These are phyloP conservation scores for Volucella inanis DNA, from an alignment of 2,888 invertebrate species.

Conservation along the genomic window DNA sequence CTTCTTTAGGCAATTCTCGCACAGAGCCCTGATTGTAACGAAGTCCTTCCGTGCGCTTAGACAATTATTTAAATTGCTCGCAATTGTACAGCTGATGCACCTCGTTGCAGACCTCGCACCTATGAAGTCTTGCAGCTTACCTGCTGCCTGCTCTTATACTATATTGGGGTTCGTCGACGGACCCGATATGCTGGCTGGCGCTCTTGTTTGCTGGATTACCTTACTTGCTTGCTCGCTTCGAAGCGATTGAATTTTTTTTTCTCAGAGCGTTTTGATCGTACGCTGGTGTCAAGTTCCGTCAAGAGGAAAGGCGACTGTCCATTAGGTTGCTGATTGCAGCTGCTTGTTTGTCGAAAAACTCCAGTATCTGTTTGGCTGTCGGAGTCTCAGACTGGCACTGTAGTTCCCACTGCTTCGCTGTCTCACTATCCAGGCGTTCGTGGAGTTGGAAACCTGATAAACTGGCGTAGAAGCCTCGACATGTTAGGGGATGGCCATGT, in stretches of 20 bases:
- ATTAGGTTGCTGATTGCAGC: background rate
- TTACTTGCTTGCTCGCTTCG: background rate
- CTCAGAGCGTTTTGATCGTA: background rate
- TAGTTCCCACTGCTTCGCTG: no score
- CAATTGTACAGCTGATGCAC: no score
- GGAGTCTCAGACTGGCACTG: no score
- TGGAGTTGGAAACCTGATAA: no score
- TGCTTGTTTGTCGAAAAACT: background rate
- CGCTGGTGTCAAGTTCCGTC: background rate
- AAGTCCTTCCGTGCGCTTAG: background rate
- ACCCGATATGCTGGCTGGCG: no score
- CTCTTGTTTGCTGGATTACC: no score
- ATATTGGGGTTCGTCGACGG: background rate
- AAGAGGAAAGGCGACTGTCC: background rate
- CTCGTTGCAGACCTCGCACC: no score
- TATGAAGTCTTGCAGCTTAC: background rate
- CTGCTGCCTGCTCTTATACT: no score
- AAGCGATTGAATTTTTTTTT: background rate
- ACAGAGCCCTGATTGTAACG: background rate
- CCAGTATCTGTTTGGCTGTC: slow-evolving; percentile 2
- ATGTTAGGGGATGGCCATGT: no score
- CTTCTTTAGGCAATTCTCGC: slow-evolving; percentile 21
- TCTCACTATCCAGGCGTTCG: no score
- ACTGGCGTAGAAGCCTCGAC: no score
- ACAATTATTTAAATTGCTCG: no score